These are phyloP conservation scores for Norana najaformis DNA, from an alignment of 2,888 invertebrate species.

Conservation along the genomic window DNA sequence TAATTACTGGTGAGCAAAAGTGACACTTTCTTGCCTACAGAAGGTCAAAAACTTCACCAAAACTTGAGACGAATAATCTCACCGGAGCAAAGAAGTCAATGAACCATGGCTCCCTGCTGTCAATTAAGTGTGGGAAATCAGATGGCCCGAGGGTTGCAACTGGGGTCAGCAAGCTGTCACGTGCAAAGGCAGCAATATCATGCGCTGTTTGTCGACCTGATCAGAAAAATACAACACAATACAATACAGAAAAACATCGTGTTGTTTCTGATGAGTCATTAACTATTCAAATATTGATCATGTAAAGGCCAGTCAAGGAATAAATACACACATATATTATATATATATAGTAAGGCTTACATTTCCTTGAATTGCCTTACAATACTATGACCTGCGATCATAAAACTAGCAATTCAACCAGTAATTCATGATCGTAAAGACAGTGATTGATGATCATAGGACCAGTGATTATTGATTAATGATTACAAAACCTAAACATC, in stretches of 20 bases:
- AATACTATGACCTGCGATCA: not conserved
- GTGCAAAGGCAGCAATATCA: conserved; percentile 69
- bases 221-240: not conserved
- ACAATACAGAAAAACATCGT: no score
- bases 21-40: not conserved
- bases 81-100: conserved; percentile 77
- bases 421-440: not conserved
- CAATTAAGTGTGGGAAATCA: conserved; percentile 65
- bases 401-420: not conserved
- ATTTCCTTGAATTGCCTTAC: not conserved
- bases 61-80: conserved; percentile 35
- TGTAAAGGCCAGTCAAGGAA: not conserved
- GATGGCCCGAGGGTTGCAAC: conserved; percentile 63
- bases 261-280: not conserved
- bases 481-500: not conserved
- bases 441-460: not conserved
- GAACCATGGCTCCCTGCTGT: conserved; percentile 67
- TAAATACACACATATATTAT: not conserved
- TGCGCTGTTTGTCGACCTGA: conserved; percentile 66
- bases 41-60: not conserved
- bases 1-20: not conserved
- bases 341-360: not conserved
- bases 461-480: not conserved
- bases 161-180: conserved; percentile 65
- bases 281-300: not conserved